These are phyloP conservation scores for Branchipolynoe longqiensis DNA, from an alignment of 2,888 invertebrate species.

Conservation along the genomic window DNA sequence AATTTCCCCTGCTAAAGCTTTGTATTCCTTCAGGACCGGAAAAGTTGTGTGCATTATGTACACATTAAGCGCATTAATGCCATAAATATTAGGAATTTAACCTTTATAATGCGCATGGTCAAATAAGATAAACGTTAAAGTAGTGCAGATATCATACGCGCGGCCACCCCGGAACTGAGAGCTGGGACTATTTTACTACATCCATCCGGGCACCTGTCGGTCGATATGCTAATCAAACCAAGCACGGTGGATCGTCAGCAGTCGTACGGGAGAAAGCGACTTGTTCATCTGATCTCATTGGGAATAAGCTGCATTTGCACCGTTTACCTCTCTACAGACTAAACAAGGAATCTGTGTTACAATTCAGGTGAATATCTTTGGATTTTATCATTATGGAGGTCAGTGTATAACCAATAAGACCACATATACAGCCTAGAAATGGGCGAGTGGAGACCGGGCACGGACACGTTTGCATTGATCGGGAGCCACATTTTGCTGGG, in stretches of 20 bases:
- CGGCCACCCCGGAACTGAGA: background rate
- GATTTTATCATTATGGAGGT: constrained; percentile 28
- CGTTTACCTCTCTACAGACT: background rate
- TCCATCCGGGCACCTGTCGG: constrained; percentile 43
- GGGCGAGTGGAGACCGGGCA: background rate
- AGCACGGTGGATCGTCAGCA: constrained; percentile 43
- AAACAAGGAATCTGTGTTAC: constrained; percentile 45
- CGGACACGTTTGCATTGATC: constrained; percentile 16
- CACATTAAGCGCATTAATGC: no score
- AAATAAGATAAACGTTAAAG: no score
- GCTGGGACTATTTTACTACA: background rate
- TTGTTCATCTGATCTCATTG: constrained; percentile 7
- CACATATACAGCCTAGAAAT: background rate
- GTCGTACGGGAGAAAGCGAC: background rate
- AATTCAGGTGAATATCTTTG: constrained; percentile 47
- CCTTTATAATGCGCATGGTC: no score
- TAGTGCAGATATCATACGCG: no score
- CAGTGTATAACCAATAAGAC: background rate
- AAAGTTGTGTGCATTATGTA: no score
- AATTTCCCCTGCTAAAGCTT: no score
- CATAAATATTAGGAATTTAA: no score
- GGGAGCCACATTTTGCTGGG: constrained; percentile 28
- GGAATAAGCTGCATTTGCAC: constrained; percentile 33
- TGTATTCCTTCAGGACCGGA: no score
- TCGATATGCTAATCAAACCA: constrained; percentile 49